Conservation (phyloP, 2,797 vertebrate genomes). For the Coreius guichenoti region DNA sequence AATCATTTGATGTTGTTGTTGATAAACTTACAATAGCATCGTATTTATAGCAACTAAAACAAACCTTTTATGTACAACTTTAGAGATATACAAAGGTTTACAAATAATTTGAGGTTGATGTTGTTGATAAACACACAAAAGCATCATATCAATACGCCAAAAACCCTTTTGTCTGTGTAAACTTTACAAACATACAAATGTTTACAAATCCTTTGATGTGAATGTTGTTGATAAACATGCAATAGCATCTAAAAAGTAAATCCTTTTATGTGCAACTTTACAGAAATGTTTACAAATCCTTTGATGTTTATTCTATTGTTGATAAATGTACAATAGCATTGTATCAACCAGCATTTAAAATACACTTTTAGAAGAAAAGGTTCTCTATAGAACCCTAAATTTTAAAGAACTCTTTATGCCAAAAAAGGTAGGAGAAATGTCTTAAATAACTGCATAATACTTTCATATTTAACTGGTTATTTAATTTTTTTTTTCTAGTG, state of each 20-base stretch:
- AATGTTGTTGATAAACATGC: background rate
- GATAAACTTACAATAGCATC: background rate
- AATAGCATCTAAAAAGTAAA: background rate
- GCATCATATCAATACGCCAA: background rate
- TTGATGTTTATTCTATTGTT: background rate
- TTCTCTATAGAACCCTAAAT: background rate
- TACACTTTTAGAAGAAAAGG: background rate
- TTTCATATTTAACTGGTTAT: background rate
- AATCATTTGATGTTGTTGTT: background rate
- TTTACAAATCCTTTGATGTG: background rate
- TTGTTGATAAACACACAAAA: background rate
- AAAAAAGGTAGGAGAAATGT: background rate
- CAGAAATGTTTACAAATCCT: background rate
- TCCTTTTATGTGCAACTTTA: background rate
- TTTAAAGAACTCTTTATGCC: background rate
- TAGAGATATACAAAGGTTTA: background rate
- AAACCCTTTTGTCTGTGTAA: background rate
- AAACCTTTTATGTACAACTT: background rate
- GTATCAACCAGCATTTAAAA: background rate
- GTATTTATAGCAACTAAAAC: background rate
- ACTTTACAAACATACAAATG: background rate
- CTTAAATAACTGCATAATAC: background rate
- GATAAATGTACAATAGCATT: background rate
- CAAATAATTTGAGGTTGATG: background rate
- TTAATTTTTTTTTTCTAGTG: no score